A percentile compares a stretch with the other conserved stretches of the same genome.
phyloP scores from a whole-genome alignment of 2,113 vertebrate species.

The Pica pica region DNA sequence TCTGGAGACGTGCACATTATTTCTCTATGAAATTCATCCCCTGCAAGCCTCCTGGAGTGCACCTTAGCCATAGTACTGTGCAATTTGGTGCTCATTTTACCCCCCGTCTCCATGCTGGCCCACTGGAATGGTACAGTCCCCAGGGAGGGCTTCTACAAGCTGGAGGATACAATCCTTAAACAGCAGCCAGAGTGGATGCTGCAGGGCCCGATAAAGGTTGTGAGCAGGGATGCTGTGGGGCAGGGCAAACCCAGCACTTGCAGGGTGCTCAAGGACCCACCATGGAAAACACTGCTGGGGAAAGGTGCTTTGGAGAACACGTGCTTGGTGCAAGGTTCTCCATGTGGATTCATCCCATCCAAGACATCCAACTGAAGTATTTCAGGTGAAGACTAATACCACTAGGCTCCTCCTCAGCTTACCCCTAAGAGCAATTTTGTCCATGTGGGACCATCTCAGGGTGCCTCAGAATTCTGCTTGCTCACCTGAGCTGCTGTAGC shows the following conservation, averaged over 20 bases:
- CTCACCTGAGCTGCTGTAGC: not conserved
- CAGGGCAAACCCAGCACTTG: not conserved
- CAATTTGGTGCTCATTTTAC: not conserved
- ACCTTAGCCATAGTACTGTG: not conserved
- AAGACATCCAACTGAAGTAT: not conserved
- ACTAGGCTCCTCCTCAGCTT: not conserved
- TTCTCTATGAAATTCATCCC: not conserved
- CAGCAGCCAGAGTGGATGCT: not conserved
- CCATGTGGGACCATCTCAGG: not conserved
- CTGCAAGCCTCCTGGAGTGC: not conserved
- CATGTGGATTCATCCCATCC: rapidly evolving
- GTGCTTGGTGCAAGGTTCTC: not conserved
- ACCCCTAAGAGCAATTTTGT: not conserved
- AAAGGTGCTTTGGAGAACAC: not conserved
- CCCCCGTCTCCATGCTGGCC: not conserved
- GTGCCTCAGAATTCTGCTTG: not conserved
- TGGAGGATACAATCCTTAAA: not conserved
- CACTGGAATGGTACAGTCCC: rapidly evolving
- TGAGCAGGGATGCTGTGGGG: not conserved
- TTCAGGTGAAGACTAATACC: not conserved
- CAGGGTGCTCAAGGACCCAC: not conserved
- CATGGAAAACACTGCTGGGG: not conserved
- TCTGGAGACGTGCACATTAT: not conserved
- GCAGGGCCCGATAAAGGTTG: not conserved
- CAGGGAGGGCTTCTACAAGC: not conserved